These are phyloP conservation scores for Leucania comma DNA, from an alignment of 2,888 invertebrate species.

Conservation along the genomic window DNA sequence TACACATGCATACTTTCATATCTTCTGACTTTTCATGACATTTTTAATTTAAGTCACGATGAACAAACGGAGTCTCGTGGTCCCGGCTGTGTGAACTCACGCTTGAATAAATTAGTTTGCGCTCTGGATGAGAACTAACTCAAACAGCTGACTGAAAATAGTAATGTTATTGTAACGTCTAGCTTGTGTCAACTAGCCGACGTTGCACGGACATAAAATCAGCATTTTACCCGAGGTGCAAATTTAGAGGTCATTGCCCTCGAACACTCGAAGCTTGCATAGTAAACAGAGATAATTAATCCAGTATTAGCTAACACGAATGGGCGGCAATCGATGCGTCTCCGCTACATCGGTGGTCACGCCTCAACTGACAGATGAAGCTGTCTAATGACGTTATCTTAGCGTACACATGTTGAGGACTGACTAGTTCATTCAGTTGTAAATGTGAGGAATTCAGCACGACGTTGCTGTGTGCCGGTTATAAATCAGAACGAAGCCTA, in stretches of 20 bases:
- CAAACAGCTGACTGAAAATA: conserved; percentile 56
- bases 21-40: conserved; percentile 34
- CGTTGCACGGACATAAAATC: conserved; percentile 37
- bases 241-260: conserved; percentile 40
- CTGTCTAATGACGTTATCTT: conserved; percentile 60
- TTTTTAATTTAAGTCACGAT: conserved; percentile 57
- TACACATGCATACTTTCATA: conserved; percentile 55
- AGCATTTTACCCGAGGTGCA: conserved; percentile 35
- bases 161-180: conserved; percentile 45
- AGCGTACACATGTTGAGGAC: conserved; percentile 33
- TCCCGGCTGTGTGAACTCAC: conserved; percentile 52
- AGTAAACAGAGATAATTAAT: conserved; percentile 53
- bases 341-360: conserved; percentile 50
- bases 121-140: conserved; percentile 45
- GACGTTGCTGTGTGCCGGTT: conserved; percentile 29
- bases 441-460: conserved; percentile 51
- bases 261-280: conserved; percentile 9
- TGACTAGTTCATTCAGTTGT: conserved; percentile 47
- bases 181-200: conserved; percentile 35
- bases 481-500: conserved; percentile 55
- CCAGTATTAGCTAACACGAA: conserved; percentile 51
- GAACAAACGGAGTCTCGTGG: conserved; percentile 38
- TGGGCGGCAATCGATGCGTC: conserved; percentile 34
- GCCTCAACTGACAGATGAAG: conserved; percentile 54
- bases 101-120: conserved; percentile 60